Percentiles rank a stretch among this genome's conserved stretches.
Conservation (phyloP, 2,888 invertebrate genomes). For the Drosophila niveifrons region DNA sequence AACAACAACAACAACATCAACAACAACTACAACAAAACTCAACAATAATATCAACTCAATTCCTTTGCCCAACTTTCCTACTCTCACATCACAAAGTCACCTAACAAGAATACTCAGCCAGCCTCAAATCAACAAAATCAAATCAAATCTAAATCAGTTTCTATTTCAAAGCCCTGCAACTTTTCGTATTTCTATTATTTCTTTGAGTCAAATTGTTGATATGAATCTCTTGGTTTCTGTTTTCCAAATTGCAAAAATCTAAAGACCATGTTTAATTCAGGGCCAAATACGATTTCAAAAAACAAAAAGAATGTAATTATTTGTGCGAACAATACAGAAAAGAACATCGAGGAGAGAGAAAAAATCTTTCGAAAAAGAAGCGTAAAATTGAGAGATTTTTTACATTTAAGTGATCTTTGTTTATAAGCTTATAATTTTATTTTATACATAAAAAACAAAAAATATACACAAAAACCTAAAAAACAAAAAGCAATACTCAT, state of each 20-base stretch:
- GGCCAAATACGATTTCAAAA: conserved; percentile 21
- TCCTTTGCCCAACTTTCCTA: conserved; percentile 56
- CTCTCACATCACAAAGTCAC: conserved; percentile 61
- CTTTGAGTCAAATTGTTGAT: conserved; percentile 60
- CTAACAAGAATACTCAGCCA: conserved; percentile 56
- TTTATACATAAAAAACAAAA: conserved; percentile 78
- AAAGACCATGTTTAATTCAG: conserved; percentile 27
- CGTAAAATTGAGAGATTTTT: conserved; percentile 82
- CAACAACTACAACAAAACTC: conserved; percentile 41
- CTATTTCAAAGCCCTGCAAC: conserved; percentile 22
- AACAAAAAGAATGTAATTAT: conserved; percentile 40
- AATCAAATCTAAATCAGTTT: conserved; percentile 38
- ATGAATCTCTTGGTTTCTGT: conserved; percentile 47
- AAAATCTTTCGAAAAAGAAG: conserved; percentile 70
- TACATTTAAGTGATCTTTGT: conserved; percentile 85
- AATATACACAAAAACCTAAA: conserved; percentile 69
- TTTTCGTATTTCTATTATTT: conserved; percentile 31
- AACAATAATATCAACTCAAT: conserved; percentile 70
- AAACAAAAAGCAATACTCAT: conserved; percentile 33
- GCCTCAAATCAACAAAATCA: conserved; percentile 44
- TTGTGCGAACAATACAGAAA: conserved; percentile 56
- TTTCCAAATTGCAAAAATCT: conserved; percentile 45
- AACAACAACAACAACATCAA: conserved; percentile 39
- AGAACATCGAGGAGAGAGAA: conserved; percentile 72
- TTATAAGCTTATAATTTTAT: conserved; percentile 84